Conservation (phyloP, 2,113 vertebrate genomes). For the Nicator chloris region DNA sequence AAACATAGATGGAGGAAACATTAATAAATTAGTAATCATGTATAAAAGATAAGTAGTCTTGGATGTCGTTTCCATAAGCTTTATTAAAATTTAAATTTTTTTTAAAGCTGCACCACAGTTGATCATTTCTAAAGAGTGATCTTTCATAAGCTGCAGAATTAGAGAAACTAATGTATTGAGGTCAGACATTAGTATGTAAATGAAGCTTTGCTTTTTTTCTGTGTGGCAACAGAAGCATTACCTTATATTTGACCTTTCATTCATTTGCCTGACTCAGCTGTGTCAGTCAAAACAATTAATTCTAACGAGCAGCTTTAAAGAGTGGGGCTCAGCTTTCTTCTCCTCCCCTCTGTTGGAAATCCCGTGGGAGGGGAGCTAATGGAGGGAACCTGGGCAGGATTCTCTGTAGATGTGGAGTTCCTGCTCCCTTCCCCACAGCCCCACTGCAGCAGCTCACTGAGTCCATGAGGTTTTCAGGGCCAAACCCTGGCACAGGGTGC, state of each 20-base stretch:
- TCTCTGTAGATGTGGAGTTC: not conserved
- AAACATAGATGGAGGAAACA: not conserved
- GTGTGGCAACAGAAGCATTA: not conserved
- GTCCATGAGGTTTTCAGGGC: not conserved
- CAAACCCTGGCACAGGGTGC: not conserved
- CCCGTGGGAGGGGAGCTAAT: not conserved
- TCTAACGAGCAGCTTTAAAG: not conserved
- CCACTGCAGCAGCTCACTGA: accelerated
- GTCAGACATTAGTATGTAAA: constrained; percentile 52
- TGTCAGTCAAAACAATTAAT: constrained; percentile 36
- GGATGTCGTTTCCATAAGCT: constrained; percentile 9
- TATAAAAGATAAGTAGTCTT: constrained; percentile 39
- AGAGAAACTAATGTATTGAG: constrained; percentile 30
- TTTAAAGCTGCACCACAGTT: constrained; percentile 13
- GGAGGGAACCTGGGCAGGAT: not conserved
- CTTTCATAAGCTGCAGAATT: constrained; percentile 11
- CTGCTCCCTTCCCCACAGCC: not conserved
- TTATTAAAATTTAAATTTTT: constrained; percentile 42
- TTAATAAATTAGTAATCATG: constrained; percentile 27
- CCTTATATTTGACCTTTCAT: constrained; percentile 47
- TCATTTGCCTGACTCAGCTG: constrained; percentile 43
- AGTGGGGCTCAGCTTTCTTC: not conserved
- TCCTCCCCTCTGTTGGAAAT: not conserved
- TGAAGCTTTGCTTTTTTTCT: constrained; percentile 21
- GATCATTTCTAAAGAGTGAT: constrained; percentile 46